Evolutionary conservation across 2,113 vertebrate genomes (phyloP).

Genomic region (Rousettus leschenaultii): DNA sequence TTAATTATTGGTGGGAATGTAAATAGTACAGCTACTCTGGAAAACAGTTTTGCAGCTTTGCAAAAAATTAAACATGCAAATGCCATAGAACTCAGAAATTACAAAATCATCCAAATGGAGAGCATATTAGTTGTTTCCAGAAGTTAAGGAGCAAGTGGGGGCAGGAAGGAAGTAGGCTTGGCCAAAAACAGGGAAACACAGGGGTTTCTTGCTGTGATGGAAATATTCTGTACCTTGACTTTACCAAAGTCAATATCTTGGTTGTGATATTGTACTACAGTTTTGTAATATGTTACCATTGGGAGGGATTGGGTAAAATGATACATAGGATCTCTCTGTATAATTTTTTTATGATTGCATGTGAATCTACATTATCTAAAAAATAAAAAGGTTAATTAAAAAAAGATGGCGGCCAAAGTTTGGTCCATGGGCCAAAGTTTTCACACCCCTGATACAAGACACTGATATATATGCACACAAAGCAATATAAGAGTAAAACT

Average conservation of each 20-base stretch:
- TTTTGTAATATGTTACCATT: not conserved
- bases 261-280: not conserved
- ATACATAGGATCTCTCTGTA: not conserved
- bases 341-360: not conserved
- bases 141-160: not conserved
- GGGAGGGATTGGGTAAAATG: not conserved
- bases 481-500: not conserved
- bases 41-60: not conserved
- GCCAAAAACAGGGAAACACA: not conserved
- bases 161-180: not conserved
- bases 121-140: not conserved
- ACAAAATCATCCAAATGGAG: not conserved
- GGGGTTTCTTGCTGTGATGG: not conserved
- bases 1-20: not conserved
- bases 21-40: not conserved
- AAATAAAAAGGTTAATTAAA: not conserved
- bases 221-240: not conserved
- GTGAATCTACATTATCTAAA: not conserved
- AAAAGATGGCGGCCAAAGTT: not conserved
- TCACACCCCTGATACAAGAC: not conserved
- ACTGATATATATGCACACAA: not conserved
- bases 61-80: not conserved
- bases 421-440: not conserved
- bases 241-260: not conserved
- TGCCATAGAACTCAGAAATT: not conserved